Evolutionary conservation across 2,797 vertebrate species (phyloP), one percentile per base, ranked within the genome.

Genomic region (Jordanella pulchra): DNA sequence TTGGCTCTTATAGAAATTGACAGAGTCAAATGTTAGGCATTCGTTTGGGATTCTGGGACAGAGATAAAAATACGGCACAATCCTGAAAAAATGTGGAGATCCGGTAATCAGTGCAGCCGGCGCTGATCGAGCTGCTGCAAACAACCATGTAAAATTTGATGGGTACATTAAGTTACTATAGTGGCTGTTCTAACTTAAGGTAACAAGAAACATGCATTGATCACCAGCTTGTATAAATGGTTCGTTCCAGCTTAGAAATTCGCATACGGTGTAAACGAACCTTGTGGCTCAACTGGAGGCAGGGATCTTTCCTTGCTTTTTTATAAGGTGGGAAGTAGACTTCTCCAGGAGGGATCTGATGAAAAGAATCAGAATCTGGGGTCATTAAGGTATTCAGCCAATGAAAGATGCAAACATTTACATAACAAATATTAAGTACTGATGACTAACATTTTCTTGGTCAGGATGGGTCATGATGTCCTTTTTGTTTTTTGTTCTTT

Each of bases 271-370:
- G n/a, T n/a, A n/a, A n/a, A 14, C 17, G 25, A 56, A 56, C 27
- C 54, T n/a, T 28, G 15, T 15, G 9, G 30, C 18, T 60, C 30
- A 60, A 17, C 28, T 60, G 17, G 6, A 23, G 2, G 1, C 1
- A 30, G 32, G 56, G 9, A 35, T 2, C 18, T 23, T 0, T 0
- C 1, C 5, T 61, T 12, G 7, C 0, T 14, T 14, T 39, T n/a
- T 61, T 61, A 32, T 9, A n/a, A 21, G 35, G 32, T 39, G 58
- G 32, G 35, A 32, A 39, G 58, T 1, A 12, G 11, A 13, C 32
- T n/a, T n/a, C 13, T 61, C 5, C 55, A 18, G 21, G 58, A 7
- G 1, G 0, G 2, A 61, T 0, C 58, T 61, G 21, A 35, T 61
- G 4, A 61, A 23, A 21, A 39, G 4, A 61, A 61, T 10, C 32